Conservation (phyloP, 2,113 vertebrate genomes). For the Pycnonotus jocosus region DNA sequence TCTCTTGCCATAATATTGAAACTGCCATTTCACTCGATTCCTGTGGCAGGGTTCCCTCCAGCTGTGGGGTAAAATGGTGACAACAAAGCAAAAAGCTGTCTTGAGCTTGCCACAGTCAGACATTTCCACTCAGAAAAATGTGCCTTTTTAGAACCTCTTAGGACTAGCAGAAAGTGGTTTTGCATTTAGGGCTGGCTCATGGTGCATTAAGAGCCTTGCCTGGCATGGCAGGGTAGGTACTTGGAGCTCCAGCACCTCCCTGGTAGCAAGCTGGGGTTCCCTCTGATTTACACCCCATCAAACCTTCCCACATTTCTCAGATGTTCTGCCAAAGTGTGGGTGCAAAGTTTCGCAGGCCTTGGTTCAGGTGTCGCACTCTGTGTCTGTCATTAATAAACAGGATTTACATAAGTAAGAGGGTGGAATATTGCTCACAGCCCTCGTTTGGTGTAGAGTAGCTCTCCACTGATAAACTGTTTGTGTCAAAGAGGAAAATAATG, state of each 20-base stretch:
- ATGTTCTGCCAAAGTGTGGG: not conserved
- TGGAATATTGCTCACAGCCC: conserved; percentile 20
- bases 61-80: not conserved
- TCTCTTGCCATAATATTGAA: not conserved
- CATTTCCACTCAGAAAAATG: not conserved
- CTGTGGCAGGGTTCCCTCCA: not conserved
- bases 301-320: not conserved
- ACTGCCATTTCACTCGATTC: rapidly evolving
- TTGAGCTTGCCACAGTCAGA: not conserved
- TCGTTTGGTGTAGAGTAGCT: conserved; percentile 3
- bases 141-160: not conserved
- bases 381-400: not conserved
- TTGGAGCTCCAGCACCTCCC: not conserved
- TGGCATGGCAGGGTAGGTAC: not conserved
- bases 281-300: not conserved
- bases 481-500: not conserved
- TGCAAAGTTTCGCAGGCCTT: not conserved
- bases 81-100: not conserved
- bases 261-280: not conserved
- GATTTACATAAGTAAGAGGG: conserved; percentile 48
- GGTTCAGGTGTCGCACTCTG: not conserved
- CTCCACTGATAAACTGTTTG: conserved; percentile 27
- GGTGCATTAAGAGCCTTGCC: not conserved
- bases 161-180: not conserved
- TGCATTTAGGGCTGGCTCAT: not conserved